Evolutionary conservation across 1,140 invertebrate genomes (phyloP), one percentile per base, ranked within the genome.

Genomic region (Bombus difficillimus): DNA sequence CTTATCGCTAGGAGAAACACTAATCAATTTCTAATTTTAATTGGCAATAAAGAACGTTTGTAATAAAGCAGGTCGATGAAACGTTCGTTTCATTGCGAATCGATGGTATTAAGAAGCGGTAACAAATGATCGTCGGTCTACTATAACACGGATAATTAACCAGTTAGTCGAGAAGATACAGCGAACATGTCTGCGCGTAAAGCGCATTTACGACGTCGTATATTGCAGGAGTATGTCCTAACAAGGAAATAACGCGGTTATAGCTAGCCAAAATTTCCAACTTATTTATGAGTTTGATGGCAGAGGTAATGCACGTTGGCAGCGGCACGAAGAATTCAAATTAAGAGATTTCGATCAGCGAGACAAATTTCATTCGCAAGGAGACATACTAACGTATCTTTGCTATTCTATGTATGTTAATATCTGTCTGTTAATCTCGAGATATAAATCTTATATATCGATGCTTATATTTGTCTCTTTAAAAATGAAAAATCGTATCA

Each of bases 221-320:
- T 79, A 64, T 68, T 5, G 34, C 41, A 66, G 12, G 22, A 68
- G 39, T 25, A 68, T 47, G 77, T 79, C 77, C 77, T 79, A 79
- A 68, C 77, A 79, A 79, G 77, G 77, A 79, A 79, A 79, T 79
- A 79, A 79, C 76, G 72, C 43, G 72, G 72, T 74, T 47, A 53
- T 74, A 77, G 75, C 75, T 39, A 77, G 68, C 75, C 81, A 89
- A 74, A 74, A 83, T 72, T 90, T 39, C 34, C 3, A 25, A 69
- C 68, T 39, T 69, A 69, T 69, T 34, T 66, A 62, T 5, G 59
- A 62, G 59, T n/a, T 62, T 13, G 59, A 62, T 62, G 28, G 28
- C 28, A n/a, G 59, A 13, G 59, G 0, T 62, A 62, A 62, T 62
- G 59, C 28, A 13, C 3, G 59, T 12, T 62, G 59, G 59, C 59